Conservation (phyloP, 2,888 invertebrate genomes). For the Agyllia agylla region DNA sequence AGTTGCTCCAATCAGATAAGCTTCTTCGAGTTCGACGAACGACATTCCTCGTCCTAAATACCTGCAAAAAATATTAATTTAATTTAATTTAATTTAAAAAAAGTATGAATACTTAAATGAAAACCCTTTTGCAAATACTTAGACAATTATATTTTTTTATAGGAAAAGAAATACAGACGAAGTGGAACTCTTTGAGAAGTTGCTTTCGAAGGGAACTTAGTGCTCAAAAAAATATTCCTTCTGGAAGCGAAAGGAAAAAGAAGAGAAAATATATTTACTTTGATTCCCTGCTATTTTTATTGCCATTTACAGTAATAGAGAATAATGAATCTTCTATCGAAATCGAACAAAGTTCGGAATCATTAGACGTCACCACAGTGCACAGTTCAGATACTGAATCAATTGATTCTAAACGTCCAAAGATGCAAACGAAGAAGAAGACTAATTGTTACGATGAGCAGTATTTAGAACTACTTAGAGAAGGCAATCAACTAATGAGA, state of each 20-base stretch:
- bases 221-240: constrained; percentile 48
- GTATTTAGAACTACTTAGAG: constrained; percentile 58
- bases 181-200: constrained; percentile 53
- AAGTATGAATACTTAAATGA: too few relatives aligned
- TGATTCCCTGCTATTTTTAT: constrained; percentile 57
- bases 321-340: not conserved
- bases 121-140: not conserved
- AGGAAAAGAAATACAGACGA: constrained; percentile 31
- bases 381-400: not conserved
- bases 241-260: constrained; percentile 53
- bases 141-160: constrained; percentile 19
- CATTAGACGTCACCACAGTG: not conserved
- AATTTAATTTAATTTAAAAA: not conserved
- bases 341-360: too few relatives aligned
- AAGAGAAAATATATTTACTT: constrained; percentile 62
- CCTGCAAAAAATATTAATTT: constrained; percentile 38
- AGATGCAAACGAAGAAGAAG: not conserved
- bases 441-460: constrained; percentile 51
- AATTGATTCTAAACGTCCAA: not conserved
- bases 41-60: constrained; percentile 43
- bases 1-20: not conserved
- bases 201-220: constrained; percentile 51
- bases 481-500: constrained; percentile 56
- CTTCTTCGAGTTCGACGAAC: constrained; percentile 34
- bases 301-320: not conserved